A percentile compares a stretch with the other conserved stretches of the same genome.
These are phyloP conservation scores for Leptoclinus maculatus DNA, from an alignment of 2,797 vertebrate species.

Conservation along the genomic window DNA sequence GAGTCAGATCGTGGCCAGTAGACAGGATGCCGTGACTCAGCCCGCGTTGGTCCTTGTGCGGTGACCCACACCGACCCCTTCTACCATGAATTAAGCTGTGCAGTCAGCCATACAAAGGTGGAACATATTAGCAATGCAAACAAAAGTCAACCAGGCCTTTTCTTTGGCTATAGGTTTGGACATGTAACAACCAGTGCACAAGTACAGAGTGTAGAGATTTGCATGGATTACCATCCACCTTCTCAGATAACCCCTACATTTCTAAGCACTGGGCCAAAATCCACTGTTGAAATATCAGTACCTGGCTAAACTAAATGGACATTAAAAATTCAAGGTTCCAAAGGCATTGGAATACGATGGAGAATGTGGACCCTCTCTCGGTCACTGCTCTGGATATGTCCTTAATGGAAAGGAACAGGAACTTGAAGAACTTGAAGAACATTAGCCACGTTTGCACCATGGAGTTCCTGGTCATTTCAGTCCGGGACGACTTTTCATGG, in stretches of 20 bases:
- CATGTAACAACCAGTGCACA: conserved; percentile 6
- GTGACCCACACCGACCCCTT: conserved; percentile 60
- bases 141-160: conserved; percentile 7
- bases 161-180: conserved; percentile 3
- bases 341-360: neutral
- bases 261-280: neutral
- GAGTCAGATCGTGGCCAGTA: conserved; percentile 62
- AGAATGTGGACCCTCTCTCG: neutral
- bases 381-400: neutral
- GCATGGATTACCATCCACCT: neutral
- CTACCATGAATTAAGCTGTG: conserved; percentile 53
- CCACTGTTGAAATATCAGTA: neutral
- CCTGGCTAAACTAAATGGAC: neutral
- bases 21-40: conserved; percentile 69
- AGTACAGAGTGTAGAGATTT: neutral
- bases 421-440: neutral
- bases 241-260: neutral
- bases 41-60: conserved; percentile 37
- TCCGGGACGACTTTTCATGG: neutral
- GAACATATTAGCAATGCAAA: conserved; percentile 64
- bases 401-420: neutral
- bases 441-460: neutral
- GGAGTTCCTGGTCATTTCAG: neutral
- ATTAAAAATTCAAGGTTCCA: neutral
- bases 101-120: conserved; percentile 60